Evolutionary conservation across 2,888 invertebrate genomes (phyloP), one percentile per base, ranked within the genome.

Genomic region (Agrochola litura): DNA sequence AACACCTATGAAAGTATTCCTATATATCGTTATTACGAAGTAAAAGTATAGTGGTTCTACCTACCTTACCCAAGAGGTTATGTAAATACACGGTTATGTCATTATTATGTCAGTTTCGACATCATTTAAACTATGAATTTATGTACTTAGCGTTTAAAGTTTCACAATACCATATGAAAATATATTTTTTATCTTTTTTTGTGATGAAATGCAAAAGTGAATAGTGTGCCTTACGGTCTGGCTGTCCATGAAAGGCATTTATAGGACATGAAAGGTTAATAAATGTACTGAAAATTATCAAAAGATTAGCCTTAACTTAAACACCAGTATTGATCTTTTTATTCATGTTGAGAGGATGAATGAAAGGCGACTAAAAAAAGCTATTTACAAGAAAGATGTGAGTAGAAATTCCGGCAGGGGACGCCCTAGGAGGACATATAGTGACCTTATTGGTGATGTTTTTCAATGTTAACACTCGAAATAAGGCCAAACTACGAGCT

Each of bases 61-160:
- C 37, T 19, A 52, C 52, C 8, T 52, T 6, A 30, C 30, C 43
- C 16, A 54, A 46, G 5, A n/a, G 43, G 22, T n/a, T 41, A 46
- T 30, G 37, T 63, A 46, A 54, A 63, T 41, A 70, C 25, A 22
- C 4, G 3, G 37, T 6, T n/a, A 56, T 46, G 12, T 54, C 37
- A 25, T 75, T 75, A 56, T 37, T 41, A 54, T 37, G 22, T 30
- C 43, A 76, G 66, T 66, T 76, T 43, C n/a, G 4, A 10, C 56
- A 19, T 19, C 9, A 61, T 37, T 10, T 73, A 41, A 73, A 46
- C 30, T 12, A 22, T 12, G 22, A 60, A 41, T n/a, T n/a, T n/a
- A n/a, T 25, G 22, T 43, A 8, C 8, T 30, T 1, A 73, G 22
- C 54, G 54, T 22, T 52, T 41, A 14, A 25, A 56, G 16, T 46